phyloP scores from a whole-genome alignment of 2,797 vertebrate species.

The Sebastes elongatus region DNA sequence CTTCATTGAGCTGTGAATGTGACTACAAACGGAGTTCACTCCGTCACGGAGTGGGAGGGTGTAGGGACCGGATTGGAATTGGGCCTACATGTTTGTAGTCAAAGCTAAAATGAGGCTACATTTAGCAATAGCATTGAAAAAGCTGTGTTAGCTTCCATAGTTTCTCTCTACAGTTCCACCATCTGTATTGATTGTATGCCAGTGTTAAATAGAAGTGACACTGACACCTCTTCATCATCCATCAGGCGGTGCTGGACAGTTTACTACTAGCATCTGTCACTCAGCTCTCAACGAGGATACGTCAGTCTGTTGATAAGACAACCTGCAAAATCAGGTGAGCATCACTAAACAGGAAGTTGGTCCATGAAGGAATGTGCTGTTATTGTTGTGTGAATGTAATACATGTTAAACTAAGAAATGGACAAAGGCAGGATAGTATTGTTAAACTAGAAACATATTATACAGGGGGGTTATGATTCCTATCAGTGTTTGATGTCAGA shows the following conservation, averaged over 20 bases:
- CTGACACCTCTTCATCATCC: background rate
- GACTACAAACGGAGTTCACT: too few relatives aligned
- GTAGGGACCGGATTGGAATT: too few relatives aligned
- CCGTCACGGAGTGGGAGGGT: too few relatives aligned
- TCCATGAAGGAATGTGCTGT: background rate
- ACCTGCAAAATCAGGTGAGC: constrained; percentile 93
- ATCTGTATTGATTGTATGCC: background rate
- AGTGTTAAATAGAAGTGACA: background rate
- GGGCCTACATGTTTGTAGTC: too few relatives aligned
- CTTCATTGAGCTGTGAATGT: too few relatives aligned
- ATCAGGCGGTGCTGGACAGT: constrained; percentile 91
- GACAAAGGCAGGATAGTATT: background rate
- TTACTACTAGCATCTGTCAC: constrained; percentile 92
- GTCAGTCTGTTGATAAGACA: constrained; percentile 95
- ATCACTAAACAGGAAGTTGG: background rate
- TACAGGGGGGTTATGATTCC: background rate
- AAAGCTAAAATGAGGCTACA: background rate
- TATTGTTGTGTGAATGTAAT: background rate
- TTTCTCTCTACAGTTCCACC: background rate
- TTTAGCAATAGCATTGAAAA: background rate
- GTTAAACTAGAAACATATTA: background rate
- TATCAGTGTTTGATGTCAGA: constrained; percentile 13
- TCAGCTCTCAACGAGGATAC: constrained; percentile 93
- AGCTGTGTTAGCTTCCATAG: background rate
- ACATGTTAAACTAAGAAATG: background rate